These are phyloP conservation scores for Danio kyathit DNA, from an alignment of 2,797 vertebrate genomes.

Conservation along the genomic window DNA sequence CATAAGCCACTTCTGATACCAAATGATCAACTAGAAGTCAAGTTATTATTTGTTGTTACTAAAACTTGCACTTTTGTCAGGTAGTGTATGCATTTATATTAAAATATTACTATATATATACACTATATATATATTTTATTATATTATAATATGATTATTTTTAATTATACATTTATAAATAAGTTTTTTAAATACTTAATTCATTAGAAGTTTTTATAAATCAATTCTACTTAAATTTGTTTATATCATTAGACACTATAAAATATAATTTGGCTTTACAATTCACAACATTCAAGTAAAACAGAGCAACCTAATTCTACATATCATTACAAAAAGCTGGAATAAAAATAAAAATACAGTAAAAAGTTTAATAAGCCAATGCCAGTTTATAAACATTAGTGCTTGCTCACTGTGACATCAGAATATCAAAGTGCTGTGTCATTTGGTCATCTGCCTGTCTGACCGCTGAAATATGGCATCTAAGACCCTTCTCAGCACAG, in stretches of 20 bases:
- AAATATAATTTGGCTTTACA: not conserved
- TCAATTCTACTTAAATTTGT: no score
- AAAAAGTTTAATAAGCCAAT: not conserved
- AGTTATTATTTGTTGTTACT: no score
- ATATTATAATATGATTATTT: no score
- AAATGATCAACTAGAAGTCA: no score
- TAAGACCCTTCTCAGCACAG: not conserved
- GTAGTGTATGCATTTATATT: no score
- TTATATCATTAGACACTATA: not conserved
- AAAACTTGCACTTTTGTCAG: no score
- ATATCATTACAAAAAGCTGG: not conserved
- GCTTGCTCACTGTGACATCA: constrained; percentile 10
- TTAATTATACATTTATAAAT: no score
- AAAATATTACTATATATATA: no score
- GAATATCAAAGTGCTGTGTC: constrained; percentile 37
- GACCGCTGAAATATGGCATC: constrained; percentile 37
- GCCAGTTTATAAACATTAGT: not conserved
- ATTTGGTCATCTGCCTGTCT: constrained; percentile 24
- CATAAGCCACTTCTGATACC: no score
- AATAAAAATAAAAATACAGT: not conserved
- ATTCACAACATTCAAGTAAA: not conserved
- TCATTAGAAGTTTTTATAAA: no score
- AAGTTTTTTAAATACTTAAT: no score
- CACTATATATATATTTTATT: no score
- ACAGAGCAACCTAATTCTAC: not conserved